Base-by-base conservation (phyloP, 2,888 invertebrate species). In the Eutolmus rufibarbis region DNA sequence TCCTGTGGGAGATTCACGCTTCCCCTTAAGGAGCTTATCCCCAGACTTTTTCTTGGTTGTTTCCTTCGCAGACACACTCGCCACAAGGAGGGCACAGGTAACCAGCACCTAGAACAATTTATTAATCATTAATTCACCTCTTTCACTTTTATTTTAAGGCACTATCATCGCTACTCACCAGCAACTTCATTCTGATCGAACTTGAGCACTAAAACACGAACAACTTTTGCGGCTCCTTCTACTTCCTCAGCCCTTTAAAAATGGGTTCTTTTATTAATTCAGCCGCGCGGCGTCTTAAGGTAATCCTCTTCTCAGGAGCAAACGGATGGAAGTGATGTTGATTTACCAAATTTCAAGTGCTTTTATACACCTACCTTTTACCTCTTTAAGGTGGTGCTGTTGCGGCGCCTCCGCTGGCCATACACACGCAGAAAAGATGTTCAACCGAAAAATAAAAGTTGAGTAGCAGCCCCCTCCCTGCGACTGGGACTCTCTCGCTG, bases 341-440 rank as follows among this genome's bases (percentile, higher is more conserved):
- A 86, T 56, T 86, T 88, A 86, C 89, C 88, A 82, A 89, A 89
- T 81, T 85, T 88, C 87, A 87, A 88, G 87, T 87, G 89, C 89
- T 89, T 89, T 89, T 89, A 87, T 87, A 89, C 88, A 81, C 76
- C 74, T 31, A 56, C 87, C 87, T 87, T 87, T 87, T 87, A 86
- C 86, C 46, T 23, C 14, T 40, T 37, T 66, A 12, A 84, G 82
- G 12, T 84, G 37, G 79, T 19, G 28, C 16, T n/a, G 40, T 5
- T 46, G 79, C 16, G 46, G 46, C 78, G 19, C 40, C 78, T 43
- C 40, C 78, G 46, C 14, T 28, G 76, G 12, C 34, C 76, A 40
- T 40, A 34, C 78, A 46, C 16, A 40, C 78, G 74, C 57, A 43
- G 74, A 43, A 85, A 46, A 85, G 85, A 85, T 85, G 85, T 40